Conservation (phyloP, 2,888 invertebrate genomes). For the Steinernema carpocapsae region DNA sequence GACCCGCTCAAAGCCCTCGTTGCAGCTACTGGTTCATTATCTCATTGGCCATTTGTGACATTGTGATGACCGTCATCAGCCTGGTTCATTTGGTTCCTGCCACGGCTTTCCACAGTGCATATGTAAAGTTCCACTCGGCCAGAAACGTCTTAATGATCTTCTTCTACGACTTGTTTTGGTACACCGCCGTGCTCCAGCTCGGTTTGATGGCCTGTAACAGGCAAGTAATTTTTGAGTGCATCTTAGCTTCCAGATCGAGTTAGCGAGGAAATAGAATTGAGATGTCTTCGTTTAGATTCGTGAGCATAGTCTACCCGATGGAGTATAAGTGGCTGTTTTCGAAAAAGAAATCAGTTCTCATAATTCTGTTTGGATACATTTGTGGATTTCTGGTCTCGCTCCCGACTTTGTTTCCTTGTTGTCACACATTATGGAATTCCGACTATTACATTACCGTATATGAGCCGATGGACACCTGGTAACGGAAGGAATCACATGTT, state of each 20-base stretch:
- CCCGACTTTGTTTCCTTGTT: constrained; percentile 64
- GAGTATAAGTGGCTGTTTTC: constrained; percentile 64
- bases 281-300: constrained; percentile 60
- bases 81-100: constrained; percentile 62
- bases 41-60: constrained; percentile 63
- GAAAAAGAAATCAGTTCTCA: constrained; percentile 37
- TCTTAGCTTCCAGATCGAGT: no score
- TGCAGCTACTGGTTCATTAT: constrained; percentile 67
- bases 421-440: constrained; percentile 63
- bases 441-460: constrained; percentile 59
- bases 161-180: constrained; percentile 67
- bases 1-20: not conserved
- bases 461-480: constrained; percentile 56
- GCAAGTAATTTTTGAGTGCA: constrained; percentile 39
- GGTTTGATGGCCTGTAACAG: constrained; percentile 66
- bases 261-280: no score
- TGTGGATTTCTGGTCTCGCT: constrained; percentile 57
- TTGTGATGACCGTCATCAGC: constrained; percentile 63
- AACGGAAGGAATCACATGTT: constrained; percentile 33
- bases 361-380: constrained; percentile 43
- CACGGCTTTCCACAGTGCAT: constrained; percentile 62
- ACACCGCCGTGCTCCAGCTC: constrained; percentile 65
- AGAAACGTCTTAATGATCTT: constrained; percentile 64
- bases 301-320: constrained; percentile 66
- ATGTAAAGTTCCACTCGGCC: constrained; percentile 52